A percentile compares a stretch with the other conserved stretches of the same genome.
These are phyloP conservation scores for Carettochelys insculpta DNA, from an alignment of 2,113 vertebrate species.

Conservation along the genomic window DNA sequence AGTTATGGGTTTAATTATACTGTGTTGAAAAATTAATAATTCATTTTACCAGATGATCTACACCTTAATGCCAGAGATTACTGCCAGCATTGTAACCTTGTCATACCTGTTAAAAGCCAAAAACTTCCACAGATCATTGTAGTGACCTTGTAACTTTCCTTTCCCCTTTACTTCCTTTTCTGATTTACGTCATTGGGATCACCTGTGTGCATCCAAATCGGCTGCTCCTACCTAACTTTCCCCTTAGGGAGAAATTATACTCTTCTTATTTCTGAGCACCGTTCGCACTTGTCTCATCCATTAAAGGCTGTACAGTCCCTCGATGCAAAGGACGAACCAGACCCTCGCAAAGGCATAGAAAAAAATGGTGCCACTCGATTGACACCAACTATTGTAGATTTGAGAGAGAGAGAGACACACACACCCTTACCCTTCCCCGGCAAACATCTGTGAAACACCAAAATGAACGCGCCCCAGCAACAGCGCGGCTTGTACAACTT, in stretches of 20 bases:
- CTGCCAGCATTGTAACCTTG: neutral
- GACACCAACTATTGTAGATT: neutral
- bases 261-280: neutral
- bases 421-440: too few relatives aligned
- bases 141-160: neutral
- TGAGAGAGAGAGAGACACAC: too few relatives aligned
- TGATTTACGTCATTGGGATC: neutral
- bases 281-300: neutral
- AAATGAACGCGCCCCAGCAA: neutral
- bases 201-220: neutral
- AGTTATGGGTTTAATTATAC: neutral
- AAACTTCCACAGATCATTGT: neutral
- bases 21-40: neutral
- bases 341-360: fast-evolving
- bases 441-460: neutral
- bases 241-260: fast-evolving
- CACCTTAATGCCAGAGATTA: fast-evolving
- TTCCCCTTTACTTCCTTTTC: neutral
- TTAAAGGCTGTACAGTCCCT: neutral
- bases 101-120: neutral
- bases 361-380: neutral
- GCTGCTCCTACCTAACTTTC: neutral
- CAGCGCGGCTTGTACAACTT: fast-evolving
- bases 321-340: neutral
- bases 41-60: neutral